Conservation (phyloP, 64 coral and sea anemone genomes). For the Acropora yongei region DNA sequence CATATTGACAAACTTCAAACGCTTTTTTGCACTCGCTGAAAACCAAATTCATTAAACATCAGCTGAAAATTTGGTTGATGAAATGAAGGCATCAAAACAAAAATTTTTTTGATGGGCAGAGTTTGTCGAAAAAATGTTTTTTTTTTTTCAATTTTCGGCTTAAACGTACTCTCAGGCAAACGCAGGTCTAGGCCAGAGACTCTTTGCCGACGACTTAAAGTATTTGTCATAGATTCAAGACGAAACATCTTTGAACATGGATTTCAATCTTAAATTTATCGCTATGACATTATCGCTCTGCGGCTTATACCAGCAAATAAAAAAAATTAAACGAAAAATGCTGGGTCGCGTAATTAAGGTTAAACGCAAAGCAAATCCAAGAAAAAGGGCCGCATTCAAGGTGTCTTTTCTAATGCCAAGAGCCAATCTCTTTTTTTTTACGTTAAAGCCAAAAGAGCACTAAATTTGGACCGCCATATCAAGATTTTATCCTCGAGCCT, state of each 20-base stretch:
- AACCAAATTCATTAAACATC: too few species aligned
- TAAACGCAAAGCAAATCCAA: too few species aligned
- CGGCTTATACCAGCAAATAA: too few species aligned
- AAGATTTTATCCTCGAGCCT: too few species aligned
- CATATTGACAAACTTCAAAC: not conserved
- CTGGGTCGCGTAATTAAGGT: too few species aligned
- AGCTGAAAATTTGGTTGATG: too few species aligned
- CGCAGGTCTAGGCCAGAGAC: not conserved
- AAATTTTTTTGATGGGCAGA: too few species aligned
- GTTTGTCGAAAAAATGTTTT: not conserved
- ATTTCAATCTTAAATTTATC: not conserved
- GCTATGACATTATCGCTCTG: not conserved
- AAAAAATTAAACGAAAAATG: too few species aligned
- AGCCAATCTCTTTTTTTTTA: not conserved
- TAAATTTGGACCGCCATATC: not conserved
- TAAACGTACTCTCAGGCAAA: not conserved
- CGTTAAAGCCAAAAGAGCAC: not conserved
- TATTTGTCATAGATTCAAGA: not conserved
- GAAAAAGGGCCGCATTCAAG: not conserved
- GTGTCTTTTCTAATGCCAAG: not conserved
- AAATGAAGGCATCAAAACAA: too few species aligned
- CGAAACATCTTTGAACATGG: not conserved
- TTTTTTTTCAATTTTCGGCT: not conserved
- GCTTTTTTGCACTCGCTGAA: not conserved
- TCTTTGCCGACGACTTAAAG: not conserved